Evolutionary conservation across 2,797 vertebrate genomes (phyloP).

Genomic region (Schizopygopsis malacanthus): DNA sequence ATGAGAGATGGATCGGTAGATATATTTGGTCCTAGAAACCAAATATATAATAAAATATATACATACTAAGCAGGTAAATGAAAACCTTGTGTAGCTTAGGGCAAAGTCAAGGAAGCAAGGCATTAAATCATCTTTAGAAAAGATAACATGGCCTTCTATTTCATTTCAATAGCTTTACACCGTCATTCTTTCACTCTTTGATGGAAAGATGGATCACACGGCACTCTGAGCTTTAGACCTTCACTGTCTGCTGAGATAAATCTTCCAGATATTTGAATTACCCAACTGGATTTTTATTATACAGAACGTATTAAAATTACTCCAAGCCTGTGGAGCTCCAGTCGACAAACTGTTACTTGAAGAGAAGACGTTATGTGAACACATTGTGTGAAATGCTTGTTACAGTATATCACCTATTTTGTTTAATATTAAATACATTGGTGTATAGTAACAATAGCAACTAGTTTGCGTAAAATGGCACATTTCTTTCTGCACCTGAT

Average conservation of each 20-base stretch:
- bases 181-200: constrained; percentile 67
- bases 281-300: constrained; percentile 67
- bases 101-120: constrained; percentile 75
- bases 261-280: constrained; percentile 77
- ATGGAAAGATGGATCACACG: constrained; percentile 62
- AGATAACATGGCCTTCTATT: constrained; percentile 73
- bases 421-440: neutral
- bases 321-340: neutral
- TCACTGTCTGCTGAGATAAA: constrained; percentile 68
- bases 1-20: neutral
- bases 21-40: constrained; percentile 56
- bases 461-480: neutral
- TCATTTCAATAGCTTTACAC: constrained; percentile 72
- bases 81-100: constrained; percentile 54
- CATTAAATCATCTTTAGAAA: constrained; percentile 75
- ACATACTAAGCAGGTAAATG: constrained; percentile 51
- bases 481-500: constrained; percentile 25
- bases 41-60: constrained; percentile 62
- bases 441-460: neutral
- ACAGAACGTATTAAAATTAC: constrained; percentile 53
- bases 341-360: constrained; percentile 15
- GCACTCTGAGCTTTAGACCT: constrained; percentile 58
- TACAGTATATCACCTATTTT: neutral
- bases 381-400: neutral
- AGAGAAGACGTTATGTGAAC: neutral